These are phyloP conservation scores for Coendou prehensilis DNA, from an alignment of 2,797 vertebrate genomes.

Conservation along the genomic window DNA sequence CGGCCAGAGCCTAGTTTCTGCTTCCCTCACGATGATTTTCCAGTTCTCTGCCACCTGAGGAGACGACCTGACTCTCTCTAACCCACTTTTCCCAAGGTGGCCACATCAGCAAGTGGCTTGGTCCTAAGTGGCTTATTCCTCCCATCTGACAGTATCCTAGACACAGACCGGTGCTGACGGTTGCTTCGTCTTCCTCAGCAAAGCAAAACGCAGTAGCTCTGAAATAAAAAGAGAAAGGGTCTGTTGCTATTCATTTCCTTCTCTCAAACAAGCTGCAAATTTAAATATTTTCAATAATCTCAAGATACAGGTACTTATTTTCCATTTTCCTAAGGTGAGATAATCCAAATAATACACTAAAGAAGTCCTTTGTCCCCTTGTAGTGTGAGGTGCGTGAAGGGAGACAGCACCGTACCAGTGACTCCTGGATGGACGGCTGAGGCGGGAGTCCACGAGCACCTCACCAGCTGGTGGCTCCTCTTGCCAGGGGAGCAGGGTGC, in stretches of 20 bases:
- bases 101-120: not conserved
- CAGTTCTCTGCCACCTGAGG: not conserved
- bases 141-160: not conserved
- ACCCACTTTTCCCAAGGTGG: not conserved
- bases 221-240: not conserved
- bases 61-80: not conserved
- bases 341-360: not conserved
- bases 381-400: not conserved
- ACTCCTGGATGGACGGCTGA: not conserved
- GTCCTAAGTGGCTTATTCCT: not conserved
- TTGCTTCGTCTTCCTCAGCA: not conserved
- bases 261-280: not conserved
- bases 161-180: not conserved
- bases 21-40: not conserved
- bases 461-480: not conserved
- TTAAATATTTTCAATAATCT: slow-evolving; percentile 2
- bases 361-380: not conserved
- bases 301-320: not conserved
- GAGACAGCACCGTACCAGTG: fast-evolving
- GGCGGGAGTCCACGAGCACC: not conserved
- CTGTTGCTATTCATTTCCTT: not conserved
- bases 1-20: not conserved
- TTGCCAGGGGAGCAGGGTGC: fast-evolving
- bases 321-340: not conserved
- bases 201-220: not conserved